Percentiles rank a stretch among this genome's conserved stretches.
Evolutionary conservation across 2,888 invertebrate species (phyloP).

Genomic region (Netelia fuscicornis): DNA sequence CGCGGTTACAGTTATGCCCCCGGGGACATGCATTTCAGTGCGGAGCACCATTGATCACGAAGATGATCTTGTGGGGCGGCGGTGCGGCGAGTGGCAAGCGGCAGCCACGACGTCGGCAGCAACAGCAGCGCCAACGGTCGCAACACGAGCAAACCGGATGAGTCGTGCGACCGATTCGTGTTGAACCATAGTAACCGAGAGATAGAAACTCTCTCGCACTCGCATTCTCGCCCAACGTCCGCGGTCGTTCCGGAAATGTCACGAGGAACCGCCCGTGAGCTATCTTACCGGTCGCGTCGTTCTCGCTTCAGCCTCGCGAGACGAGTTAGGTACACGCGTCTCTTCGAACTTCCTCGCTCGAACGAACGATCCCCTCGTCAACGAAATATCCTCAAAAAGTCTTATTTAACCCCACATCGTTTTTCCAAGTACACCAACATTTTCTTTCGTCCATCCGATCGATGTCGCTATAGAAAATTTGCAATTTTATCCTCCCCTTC

Average conservation of each 20-base stretch:
- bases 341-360: too few species aligned
- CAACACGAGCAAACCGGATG: conserved; percentile 69
- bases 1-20: conserved; percentile 81
- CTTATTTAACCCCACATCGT: too few species aligned
- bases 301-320: conserved; percentile 52
- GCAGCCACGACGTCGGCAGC: conserved; percentile 26
- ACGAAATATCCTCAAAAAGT: too few species aligned
- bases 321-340: too few species aligned
- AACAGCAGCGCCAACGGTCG: conserved; percentile 25
- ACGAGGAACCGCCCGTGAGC: conserved; percentile 64
- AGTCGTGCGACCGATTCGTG: conserved; percentile 80
- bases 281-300: neutral
- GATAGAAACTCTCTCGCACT: neutral
- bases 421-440: too few species aligned
- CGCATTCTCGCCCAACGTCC: conserved; percentile 1
- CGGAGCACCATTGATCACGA: conserved; percentile 77
- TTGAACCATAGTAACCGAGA: conserved; percentile 3
- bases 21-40: conserved; percentile 77
- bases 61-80: conserved; percentile 76
- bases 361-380: too few species aligned
- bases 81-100: conserved; percentile 52
- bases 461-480: neutral
- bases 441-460: too few species aligned
- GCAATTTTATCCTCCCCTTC: neutral
- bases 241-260: conserved; percentile 66